Percentiles rank a stretch among this genome's conserved stretches.
These are phyloP conservation scores for Acropora yongei DNA, from an alignment of 64 coral and sea anemone species.

Conservation along the genomic window DNA sequence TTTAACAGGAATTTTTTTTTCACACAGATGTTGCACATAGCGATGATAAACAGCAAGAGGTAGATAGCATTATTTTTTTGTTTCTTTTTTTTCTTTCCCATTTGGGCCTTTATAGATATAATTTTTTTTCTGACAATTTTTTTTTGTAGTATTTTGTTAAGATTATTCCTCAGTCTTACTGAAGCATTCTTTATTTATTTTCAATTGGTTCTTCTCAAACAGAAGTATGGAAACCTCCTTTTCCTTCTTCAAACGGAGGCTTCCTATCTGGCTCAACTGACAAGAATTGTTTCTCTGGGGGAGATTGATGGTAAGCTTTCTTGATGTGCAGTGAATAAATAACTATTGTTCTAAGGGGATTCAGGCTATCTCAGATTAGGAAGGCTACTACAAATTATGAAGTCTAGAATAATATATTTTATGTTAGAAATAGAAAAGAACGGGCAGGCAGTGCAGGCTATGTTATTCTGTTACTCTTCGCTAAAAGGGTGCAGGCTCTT, in stretches of 20 bases:
- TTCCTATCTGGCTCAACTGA: constrained; percentile 91
- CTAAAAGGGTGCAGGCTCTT: too few relatives aligned
- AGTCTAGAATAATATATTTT: too few relatives aligned
- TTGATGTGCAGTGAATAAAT: too few relatives aligned
- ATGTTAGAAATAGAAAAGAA: too few relatives aligned
- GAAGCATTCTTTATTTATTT: background rate
- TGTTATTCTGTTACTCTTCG: too few relatives aligned
- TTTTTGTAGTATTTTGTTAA: background rate
- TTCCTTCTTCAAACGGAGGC: constrained; percentile 95
- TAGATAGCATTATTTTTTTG: background rate
- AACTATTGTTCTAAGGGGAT: too few relatives aligned
- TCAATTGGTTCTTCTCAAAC: background rate
- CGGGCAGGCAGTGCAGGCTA: too few relatives aligned
- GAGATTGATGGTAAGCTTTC: constrained; percentile 93
- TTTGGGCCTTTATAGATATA: background rate
- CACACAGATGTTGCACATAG: background rate
- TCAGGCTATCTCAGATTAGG: too few relatives aligned
- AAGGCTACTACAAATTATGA: too few relatives aligned
- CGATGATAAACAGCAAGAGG: constrained; percentile 31
- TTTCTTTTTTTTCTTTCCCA: background rate
- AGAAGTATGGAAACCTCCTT: constrained; percentile 95
- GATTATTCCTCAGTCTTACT: background rate
- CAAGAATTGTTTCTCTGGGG: constrained; percentile 79
- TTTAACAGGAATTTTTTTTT: background rate
- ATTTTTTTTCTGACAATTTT: too few relatives aligned